Conservation (phyloP, 2,888 invertebrate genomes). For the Agonum fuliginosum region DNA sequence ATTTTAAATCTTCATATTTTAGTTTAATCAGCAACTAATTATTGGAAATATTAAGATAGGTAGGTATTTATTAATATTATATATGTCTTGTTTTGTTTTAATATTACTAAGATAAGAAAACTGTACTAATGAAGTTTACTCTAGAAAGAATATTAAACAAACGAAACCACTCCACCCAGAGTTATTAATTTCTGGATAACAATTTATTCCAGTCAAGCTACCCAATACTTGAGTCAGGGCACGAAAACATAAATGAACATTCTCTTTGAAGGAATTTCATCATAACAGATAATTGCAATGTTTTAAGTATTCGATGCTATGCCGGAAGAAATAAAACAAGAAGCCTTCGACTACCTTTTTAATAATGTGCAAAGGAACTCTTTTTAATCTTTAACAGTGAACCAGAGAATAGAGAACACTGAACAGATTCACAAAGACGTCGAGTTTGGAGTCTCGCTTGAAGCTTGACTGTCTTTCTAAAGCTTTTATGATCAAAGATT, state of each 20-base stretch:
- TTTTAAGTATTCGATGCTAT: conserved; percentile 42
- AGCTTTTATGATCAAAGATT: conserved; percentile 25
- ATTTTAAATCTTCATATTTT: no score
- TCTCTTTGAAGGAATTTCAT: conserved; percentile 54
- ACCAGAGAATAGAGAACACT: no score
- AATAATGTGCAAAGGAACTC: conserved; percentile 49
- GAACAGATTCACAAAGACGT: conserved; percentile 21
- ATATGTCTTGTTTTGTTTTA: no score
- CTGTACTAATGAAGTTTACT: neutral
- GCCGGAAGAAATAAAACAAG: conserved; percentile 38
- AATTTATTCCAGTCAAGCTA: conserved; percentile 39
- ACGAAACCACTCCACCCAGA: neutral
- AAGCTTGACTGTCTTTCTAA: neutral
- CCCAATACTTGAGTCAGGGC: conserved; percentile 1
- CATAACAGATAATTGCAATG: conserved; percentile 49
- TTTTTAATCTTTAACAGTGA: conserved; percentile 49
- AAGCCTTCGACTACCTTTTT: conserved; percentile 44
- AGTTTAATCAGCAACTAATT: no score
- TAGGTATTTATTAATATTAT: no score
- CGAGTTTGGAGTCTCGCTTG: neutral
- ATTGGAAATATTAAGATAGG: no score
- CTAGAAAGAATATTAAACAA: conserved; percentile 1
- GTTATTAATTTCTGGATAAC: conserved; percentile 45
- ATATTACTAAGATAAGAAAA: neutral
- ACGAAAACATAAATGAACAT: conserved; percentile 46